Evolutionary conservation across 2,113 vertebrate species (phyloP), one percentile per base, ranked within the genome.

Genomic region (Pipa parva): DNA sequence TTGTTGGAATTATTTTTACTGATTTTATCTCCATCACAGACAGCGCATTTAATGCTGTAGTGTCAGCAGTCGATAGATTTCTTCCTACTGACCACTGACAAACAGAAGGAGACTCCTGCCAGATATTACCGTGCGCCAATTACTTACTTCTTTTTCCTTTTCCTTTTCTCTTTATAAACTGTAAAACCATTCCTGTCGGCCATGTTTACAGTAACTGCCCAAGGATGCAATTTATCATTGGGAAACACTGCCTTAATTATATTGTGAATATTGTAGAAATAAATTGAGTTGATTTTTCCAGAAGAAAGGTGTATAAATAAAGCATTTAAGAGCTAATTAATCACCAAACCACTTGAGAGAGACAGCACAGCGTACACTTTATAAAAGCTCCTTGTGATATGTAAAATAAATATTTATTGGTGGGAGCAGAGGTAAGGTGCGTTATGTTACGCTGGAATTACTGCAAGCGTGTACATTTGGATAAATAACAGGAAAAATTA

Each of bases 1-100:
- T 70, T 61, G 66, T 70, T 37, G 66, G 31, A 70, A 70, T 69
- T 51, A 69, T 69, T 59, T 49, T 54, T 54, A 61, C 66, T 45
- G 66, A 70, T 70, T 61, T 70, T 36, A 29, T 61, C 58, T 70
- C 66, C 25, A 61, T 70, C 66, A 70, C 57, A 26, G n/a, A 60
- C n/a, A 0, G 3, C 10, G 29, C 56, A 13, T 42, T 0, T 17
- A 25, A 26, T 5, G 54, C 59, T n/a, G 5, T 0, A 5, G 36
- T 26, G 59, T 33, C 0, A 39, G 1, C 57, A 46, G 27, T 12
- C 13, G 4, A 9, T 64, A 25, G 15, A 9, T 70, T 74, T 36
- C 36, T 57, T 74, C 54, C 71, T 75, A 68, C 58, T 73, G 75
- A 20, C 50, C 56, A 11, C 45, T 59, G 46, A 10, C 36, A 58